phyloP scores from a whole-genome alignment of 2,888 invertebrate species.

The Bombylius discolor region DNA sequence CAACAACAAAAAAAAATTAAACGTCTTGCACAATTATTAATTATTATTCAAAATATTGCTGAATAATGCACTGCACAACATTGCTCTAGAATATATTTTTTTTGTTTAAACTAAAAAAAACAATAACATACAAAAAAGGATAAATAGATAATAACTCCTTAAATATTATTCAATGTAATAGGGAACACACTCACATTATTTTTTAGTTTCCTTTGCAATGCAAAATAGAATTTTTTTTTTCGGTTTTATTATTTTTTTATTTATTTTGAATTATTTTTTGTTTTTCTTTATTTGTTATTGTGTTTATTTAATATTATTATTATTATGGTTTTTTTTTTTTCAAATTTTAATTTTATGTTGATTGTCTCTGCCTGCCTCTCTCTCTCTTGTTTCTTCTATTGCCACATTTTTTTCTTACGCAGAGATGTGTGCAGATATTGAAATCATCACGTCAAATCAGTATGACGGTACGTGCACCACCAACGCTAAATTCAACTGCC shows the following conservation, averaged over 20 bases:
- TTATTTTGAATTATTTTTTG: conserved; percentile 10
- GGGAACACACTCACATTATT: too few species aligned
- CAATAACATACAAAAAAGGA: too few species aligned
- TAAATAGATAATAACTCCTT: too few species aligned
- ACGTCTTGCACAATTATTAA: too few species aligned
- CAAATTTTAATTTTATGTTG: conserved; percentile 22
- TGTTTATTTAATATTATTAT: background rate
- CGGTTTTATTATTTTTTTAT: conserved; percentile 18
- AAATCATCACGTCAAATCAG: conserved; percentile 78
- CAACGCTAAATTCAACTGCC: conserved; percentile 47
- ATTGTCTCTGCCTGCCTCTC: conserved; percentile 23
- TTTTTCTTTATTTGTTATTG: conserved; percentile 10
- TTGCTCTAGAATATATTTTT: too few species aligned
- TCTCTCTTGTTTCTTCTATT: conserved; percentile 37
- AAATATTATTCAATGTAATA: too few species aligned
- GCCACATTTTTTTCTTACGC: conserved; percentile 38
- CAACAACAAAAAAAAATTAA: too few species aligned
- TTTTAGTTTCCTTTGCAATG: too few species aligned
- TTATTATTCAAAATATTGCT: too few species aligned
- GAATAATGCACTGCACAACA: too few species aligned
- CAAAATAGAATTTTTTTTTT: background rate
- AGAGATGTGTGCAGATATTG: conserved; percentile 59
- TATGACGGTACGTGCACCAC: conserved; percentile 77
- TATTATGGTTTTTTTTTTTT: conserved; percentile 3
- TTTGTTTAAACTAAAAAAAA: too few species aligned